Evolutionary conservation across 1,140 invertebrate species (phyloP), one percentile per base, ranked within the genome.

Genomic region (Panulirus ornatus): DNA sequence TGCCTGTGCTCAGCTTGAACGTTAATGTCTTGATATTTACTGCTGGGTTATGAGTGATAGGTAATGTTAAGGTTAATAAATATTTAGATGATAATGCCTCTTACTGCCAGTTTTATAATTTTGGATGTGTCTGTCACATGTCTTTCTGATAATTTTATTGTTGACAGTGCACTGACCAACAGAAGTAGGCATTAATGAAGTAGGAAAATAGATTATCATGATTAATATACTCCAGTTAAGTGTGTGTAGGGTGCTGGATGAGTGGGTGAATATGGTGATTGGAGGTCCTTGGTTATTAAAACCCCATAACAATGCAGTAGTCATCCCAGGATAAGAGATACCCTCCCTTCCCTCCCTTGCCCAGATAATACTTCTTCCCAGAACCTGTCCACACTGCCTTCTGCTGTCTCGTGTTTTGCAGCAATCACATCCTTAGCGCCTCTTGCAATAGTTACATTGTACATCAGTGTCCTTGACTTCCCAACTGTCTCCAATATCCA

Each of bases 101-200:
- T 89, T 89, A 89, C 88, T 84, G 88, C 88, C 88, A 89, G 76
- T 89, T 89, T 88, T 89, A 83, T 89, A 89, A 89, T 82, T 89
- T 89, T 51, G 70, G 88, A 84, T 54, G 70, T 84, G 42, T 54
- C 66, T 75, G 79, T 89, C 79, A 73, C 81, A 81, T 75, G 78
- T 54, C 36, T 71, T 63, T 79, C 42, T 58, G n/a, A n/a, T n/a
- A 27, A 40, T 76, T 36, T 38, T 75, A 47, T 86, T 47, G 34
- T 19, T 47, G 70, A 84, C 70, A 84, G 70, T 40, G 58, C 81
- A 83, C 71, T 58, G 70, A 86, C 71, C 30, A 86, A 75, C 84
- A 86, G 71, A 76, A 84, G 38, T 73, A 84, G 66, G 63, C 83
- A 75, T 86, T 47, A 75, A 76, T 27, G 42, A 63, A 58, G 47